Conservation (phyloP, 2,888 invertebrate genomes). For the Achlya flavicornis region DNA sequence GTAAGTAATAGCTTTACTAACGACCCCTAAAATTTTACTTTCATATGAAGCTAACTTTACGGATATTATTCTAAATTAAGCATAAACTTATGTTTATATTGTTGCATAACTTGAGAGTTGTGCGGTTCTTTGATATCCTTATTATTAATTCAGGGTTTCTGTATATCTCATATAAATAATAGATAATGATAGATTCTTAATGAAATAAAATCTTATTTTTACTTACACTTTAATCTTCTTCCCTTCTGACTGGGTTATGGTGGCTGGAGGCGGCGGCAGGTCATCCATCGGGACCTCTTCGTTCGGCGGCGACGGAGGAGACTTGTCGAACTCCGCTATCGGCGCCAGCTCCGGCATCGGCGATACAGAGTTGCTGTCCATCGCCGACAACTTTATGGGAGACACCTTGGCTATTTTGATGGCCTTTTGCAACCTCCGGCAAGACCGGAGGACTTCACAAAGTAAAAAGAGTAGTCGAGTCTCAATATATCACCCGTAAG, state of each 20-base stretch:
- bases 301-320: conserved; percentile 86
- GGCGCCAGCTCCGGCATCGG: conserved; percentile 88
- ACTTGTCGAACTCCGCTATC: conserved; percentile 88
- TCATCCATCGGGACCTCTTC: conserved; percentile 86
- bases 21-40: background rate
- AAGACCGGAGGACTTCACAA: conserved; percentile 55
- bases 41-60: background rate
- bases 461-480: conserved; percentile 23
- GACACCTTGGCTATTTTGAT: conserved; percentile 78
- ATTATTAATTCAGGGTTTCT: background rate
- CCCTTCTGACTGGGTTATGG: conserved; percentile 82
- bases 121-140: background rate
- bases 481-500: conserved; percentile 10
- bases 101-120: background rate
- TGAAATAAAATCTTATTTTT: no score
- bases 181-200: background rate
- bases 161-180: background rate
- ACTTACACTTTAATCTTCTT: conserved; percentile 82
- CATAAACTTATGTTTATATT: background rate
- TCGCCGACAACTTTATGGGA: conserved; percentile 83
- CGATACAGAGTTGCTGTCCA: conserved; percentile 88
- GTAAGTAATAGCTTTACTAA: background rate
- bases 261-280: conserved; percentile 85
- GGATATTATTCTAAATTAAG: background rate
- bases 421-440: conserved; percentile 59